phyloP scores from a whole-genome alignment of 92 coral and sea anemone genomes.

The Chrysogorgia sp. region DNA sequence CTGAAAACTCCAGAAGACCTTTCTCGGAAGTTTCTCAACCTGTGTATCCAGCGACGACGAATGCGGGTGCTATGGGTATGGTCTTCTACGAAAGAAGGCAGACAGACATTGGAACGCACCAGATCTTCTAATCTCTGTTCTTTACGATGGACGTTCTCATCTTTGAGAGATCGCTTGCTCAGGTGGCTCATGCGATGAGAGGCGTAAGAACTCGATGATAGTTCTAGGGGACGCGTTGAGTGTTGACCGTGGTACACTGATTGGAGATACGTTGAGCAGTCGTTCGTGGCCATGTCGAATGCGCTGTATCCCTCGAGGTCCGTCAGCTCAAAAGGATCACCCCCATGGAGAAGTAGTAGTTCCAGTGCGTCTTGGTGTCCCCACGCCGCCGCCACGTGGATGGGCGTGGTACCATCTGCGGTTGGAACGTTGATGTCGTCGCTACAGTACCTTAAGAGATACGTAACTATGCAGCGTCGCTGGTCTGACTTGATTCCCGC shows the following conservation, averaged over 20 bases:
- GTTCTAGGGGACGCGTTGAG: conserved; percentile 1
- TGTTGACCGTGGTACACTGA: not conserved
- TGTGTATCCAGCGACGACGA: conserved; percentile 23
- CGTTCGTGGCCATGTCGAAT: conserved; percentile 26
- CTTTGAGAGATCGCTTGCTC: not conserved
- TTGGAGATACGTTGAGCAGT: conserved; percentile 33
- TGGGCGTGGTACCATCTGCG: conserved; percentile 87
- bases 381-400: conserved; percentile 97
- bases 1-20: conserved; percentile 17
- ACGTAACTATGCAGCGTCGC: conserved; percentile 76
- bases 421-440: conserved; percentile 83
- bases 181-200: not conserved
- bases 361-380: conserved; percentile 80
- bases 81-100: conserved; percentile 30
- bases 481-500: conserved; percentile 76
- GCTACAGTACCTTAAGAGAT: conserved; percentile 75
- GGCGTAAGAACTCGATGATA: conserved; percentile 4
- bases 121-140: conserved; percentile 19
- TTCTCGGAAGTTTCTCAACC: conserved; percentile 8
- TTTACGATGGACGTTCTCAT: not conserved
- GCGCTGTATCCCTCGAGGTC: conserved; percentile 43
- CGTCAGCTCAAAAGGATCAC: conserved; percentile 23
- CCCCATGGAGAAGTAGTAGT: conserved; percentile 53
- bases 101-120: conserved; percentile 24
- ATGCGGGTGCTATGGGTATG: not conserved